Evolutionary conservation across 2,888 invertebrate genomes (phyloP).

Genomic region (Acleris literana): DNA sequence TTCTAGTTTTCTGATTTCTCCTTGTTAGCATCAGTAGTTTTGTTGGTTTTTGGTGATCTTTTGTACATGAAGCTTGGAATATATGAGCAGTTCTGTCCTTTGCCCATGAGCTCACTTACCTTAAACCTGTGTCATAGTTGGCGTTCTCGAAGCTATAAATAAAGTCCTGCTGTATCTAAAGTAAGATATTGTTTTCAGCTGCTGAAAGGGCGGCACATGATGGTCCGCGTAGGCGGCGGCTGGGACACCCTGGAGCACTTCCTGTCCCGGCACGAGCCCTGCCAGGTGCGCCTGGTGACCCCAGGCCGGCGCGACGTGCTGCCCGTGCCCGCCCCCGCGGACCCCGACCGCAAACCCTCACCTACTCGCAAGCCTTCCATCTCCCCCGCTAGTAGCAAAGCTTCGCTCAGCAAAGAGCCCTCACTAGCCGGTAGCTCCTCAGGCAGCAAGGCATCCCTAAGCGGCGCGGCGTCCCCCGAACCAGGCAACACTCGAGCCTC

Average conservation of each 20-base stretch:
- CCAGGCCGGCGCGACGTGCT: conserved; percentile 63
- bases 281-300: conserved; percentile 87
- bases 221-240: conserved; percentile 97
- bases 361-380: conserved; percentile 83
- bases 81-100: too few species aligned
- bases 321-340: conserved; percentile 37
- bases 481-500: conserved; percentile 48
- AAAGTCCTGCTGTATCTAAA: not conserved
- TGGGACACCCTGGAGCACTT: conserved; percentile 98
- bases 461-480: conserved; percentile 59
- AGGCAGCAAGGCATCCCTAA: conserved; percentile 61
- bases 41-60: not conserved
- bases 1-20: not conserved
- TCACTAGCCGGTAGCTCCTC: conserved; percentile 55
- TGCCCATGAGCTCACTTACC: too few species aligned
- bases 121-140: too few species aligned
- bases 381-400: conserved; percentile 56
- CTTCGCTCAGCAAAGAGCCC: conserved; percentile 52
- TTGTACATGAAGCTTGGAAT: not conserved
- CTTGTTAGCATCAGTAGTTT: not conserved
- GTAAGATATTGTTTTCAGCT: conserved; percentile 82
- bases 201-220: conserved; percentile 96
- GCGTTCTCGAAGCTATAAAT: too few species aligned
- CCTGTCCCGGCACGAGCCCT: conserved; percentile 93
- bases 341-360: conserved; percentile 38